A percentile compares a stretch with the other conserved stretches of the same genome.
phyloP scores from a whole-genome alignment of 2,888 invertebrate genomes.

The Netelia melanura region DNA sequence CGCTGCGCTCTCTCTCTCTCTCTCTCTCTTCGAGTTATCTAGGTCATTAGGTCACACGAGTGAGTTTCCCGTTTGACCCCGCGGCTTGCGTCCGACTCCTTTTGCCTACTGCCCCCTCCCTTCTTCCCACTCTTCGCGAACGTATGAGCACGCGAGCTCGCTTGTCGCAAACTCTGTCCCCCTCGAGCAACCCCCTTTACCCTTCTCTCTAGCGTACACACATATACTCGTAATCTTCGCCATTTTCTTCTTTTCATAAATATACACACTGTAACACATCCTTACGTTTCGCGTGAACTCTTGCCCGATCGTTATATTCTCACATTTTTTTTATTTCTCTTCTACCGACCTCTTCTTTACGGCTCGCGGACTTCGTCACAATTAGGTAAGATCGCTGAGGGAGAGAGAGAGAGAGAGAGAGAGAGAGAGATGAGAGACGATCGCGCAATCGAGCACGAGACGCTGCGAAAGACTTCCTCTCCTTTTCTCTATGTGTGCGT shows the following conservation, averaged over 20 bases:
- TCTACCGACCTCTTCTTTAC: background rate
- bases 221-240: background rate
- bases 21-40: constrained; percentile 71
- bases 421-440: background rate
- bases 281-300: background rate
- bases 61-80: constrained; percentile 80
- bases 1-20: constrained; percentile 63
- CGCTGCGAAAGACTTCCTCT: constrained; percentile 5
- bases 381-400: constrained; percentile 14
- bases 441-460: constrained; percentile 5
- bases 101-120: constrained; percentile 28
- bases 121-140: constrained; percentile 27
- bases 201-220: background rate
- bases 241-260: background rate
- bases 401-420: constrained; percentile 10
- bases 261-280: constrained; percentile 3
- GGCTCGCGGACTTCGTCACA: constrained; percentile 3
- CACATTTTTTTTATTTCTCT: constrained; percentile 14
- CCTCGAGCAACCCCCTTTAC: background rate
- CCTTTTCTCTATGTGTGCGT: background rate
- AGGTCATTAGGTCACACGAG: constrained; percentile 82
- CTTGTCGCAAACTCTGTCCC: constrained; percentile 57
- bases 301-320: constrained; percentile 24
- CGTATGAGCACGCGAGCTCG: constrained; percentile 50
- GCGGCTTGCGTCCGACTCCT: constrained; percentile 62